Evolutionary conservation across 2,113 vertebrate species (phyloP).

Genomic region (Chlorocebus sabaeus): DNA sequence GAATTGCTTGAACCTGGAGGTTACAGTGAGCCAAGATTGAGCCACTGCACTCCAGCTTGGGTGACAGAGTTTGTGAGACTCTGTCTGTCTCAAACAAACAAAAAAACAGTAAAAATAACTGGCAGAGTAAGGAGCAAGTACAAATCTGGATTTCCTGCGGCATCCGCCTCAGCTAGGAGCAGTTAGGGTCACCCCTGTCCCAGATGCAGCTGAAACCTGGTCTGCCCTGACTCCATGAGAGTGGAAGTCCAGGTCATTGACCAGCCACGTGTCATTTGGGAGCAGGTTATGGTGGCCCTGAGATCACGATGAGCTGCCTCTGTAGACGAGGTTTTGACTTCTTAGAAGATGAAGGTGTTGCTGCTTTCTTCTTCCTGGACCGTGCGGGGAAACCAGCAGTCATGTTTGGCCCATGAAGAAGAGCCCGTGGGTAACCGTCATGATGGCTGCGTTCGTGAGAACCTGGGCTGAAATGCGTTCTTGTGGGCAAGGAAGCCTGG

Average conservation of each 20-base stretch:
- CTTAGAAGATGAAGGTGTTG: rapidly evolving
- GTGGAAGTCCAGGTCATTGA: rapidly evolving
- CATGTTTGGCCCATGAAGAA: rapidly evolving
- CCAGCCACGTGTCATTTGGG: not conserved
- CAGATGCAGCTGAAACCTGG: rapidly evolving
- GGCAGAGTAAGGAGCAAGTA: not conserved
- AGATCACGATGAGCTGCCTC: rapidly evolving
- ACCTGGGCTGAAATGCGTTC: rapidly evolving
- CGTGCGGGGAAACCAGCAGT: not conserved
- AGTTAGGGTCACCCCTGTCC: rapidly evolving
- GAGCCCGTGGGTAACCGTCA: rapidly evolving
- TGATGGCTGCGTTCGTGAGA: rapidly evolving
- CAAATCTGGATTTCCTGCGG: rapidly evolving
- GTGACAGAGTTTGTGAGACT: too few relatives aligned
- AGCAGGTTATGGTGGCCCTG: rapidly evolving
- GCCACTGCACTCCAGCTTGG: too few relatives aligned
- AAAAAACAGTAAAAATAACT: too few relatives aligned
- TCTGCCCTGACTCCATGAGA: not conserved
- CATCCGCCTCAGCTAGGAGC: rapidly evolving
- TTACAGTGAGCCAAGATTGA: too few relatives aligned
- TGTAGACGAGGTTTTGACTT: not conserved
- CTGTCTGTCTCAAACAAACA: too few relatives aligned
- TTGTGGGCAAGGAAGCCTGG: rapidly evolving
- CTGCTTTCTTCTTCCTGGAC: not conserved
- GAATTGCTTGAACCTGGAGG: too few relatives aligned